A percentile compares a stretch with the other conserved stretches of the same genome.
Evolutionary conservation across 1,140 invertebrate species (phyloP).

Genomic region (Cotesia vestalis): DNA sequence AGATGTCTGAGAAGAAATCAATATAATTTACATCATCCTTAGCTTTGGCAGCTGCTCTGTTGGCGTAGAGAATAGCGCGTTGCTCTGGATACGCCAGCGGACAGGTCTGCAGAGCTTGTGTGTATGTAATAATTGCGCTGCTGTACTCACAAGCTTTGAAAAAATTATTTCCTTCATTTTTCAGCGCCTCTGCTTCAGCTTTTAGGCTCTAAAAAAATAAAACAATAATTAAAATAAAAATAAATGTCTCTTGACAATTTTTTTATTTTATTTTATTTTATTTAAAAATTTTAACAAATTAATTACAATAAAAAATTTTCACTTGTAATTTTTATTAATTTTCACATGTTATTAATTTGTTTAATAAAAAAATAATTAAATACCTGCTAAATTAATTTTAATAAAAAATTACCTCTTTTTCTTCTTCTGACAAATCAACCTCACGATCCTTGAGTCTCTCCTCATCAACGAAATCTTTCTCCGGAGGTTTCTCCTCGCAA

Average conservation of each 20-base stretch:
- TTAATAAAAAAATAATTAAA: too few species aligned
- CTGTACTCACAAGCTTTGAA: slow-evolving; percentile 78
- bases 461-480: slow-evolving; percentile 66
- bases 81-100: slow-evolving; percentile 78
- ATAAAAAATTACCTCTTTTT: slow-evolving; percentile 63
- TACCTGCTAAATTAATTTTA: too few species aligned
- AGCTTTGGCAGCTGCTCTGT: slow-evolving; percentile 86
- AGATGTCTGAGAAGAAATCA: background rate
- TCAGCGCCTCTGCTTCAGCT: slow-evolving; percentile 73
- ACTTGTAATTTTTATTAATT: too few species aligned
- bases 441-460: slow-evolving; percentile 71
- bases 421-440: slow-evolving; percentile 70
- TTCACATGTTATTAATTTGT: too few species aligned
- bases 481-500: slow-evolving; percentile 22
- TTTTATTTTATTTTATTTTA: too few species aligned
- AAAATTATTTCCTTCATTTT: slow-evolving; percentile 82
- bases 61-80: slow-evolving; percentile 85
- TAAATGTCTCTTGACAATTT: too few species aligned
- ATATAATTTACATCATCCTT: slow-evolving; percentile 69
- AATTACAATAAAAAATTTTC: too few species aligned
- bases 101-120: slow-evolving; percentile 79
- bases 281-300: too few species aligned
- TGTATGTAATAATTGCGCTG: slow-evolving; percentile 76
- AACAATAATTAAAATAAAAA: background rate
- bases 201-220: slow-evolving; percentile 64